Conservation (phyloP, 2,797 vertebrate genomes). For the Tokudaia muenninki region DNA sequence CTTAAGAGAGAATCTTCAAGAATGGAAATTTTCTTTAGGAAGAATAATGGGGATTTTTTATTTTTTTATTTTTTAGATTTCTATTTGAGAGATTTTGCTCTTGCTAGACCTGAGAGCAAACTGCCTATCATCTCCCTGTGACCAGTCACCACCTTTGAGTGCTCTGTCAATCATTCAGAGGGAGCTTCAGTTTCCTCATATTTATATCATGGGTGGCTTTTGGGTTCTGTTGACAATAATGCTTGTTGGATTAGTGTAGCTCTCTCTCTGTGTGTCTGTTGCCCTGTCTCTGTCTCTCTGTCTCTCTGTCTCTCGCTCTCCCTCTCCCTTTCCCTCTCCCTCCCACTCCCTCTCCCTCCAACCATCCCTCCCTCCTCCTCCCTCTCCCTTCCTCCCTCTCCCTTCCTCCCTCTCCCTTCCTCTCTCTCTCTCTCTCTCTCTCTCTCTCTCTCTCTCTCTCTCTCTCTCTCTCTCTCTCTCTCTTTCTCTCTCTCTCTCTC, state of each 20-base stretch:
- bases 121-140: neutral
- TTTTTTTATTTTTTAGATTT: neutral
- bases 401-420: neutral
- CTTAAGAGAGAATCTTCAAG: neutral
- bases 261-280: neutral
- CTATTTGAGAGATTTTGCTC: neutral
- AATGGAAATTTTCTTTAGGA: slow-evolving; percentile 25
- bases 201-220: slow-evolving; percentile 42
- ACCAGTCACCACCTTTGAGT: neutral
- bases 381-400: no score
- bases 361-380: neutral
- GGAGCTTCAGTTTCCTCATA: neutral
- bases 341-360: no score
- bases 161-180: slow-evolving; percentile 1
- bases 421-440: no score
- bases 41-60: neutral
- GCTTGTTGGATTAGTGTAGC: neutral
- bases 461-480: neutral
- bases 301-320: no score
- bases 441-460: neutral
- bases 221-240: slow-evolving; percentile 1
- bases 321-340: neutral
- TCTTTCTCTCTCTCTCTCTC: neutral
- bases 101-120: neutral
- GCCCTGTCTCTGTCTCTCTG: neutral